These are phyloP conservation scores for Melanogrammus aeglefinus DNA, from an alignment of 2,797 vertebrate genomes.

Conservation along the genomic window DNA sequence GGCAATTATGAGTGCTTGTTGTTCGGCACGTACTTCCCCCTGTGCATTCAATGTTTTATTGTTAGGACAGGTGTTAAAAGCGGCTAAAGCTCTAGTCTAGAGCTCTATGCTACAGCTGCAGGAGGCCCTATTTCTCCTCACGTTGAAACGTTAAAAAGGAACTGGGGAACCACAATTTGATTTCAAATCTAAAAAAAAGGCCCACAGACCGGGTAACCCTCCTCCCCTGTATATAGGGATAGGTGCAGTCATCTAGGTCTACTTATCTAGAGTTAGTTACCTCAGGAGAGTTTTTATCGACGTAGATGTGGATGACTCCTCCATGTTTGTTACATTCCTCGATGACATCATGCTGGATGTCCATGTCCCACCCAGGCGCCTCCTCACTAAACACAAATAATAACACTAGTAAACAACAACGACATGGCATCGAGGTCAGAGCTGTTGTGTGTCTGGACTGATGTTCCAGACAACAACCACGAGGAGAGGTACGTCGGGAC, in stretches of 20 bases:
- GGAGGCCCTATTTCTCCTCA: too few relatives aligned
- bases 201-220: too few relatives aligned
- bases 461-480: background rate
- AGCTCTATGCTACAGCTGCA: too few relatives aligned
- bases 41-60: too few relatives aligned
- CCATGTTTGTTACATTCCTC: conserved; percentile 98
- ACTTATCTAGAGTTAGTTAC: conserved; percentile 54
- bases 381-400: conserved; percentile 77
- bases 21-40: too few relatives aligned
- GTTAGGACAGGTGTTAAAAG: too few relatives aligned
- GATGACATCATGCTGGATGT: conserved; percentile 96
- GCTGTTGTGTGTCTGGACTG: too few relatives aligned
- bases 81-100: too few relatives aligned
- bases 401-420: background rate
- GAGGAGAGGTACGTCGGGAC: conserved; percentile 28
- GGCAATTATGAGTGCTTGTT: too few relatives aligned
- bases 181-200: too few relatives aligned
- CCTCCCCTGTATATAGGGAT: background rate
- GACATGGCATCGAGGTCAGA: background rate
- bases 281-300: conserved; percentile 95
- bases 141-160: too few relatives aligned
- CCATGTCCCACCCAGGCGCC: conserved; percentile 87
- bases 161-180: too few relatives aligned
- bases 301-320: conserved; percentile 94
- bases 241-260: background rate